Evolutionary conservation across 2,113 vertebrate genomes (phyloP), one percentile per base, ranked within the genome.

Genomic region (Hiodon alosoides): DNA sequence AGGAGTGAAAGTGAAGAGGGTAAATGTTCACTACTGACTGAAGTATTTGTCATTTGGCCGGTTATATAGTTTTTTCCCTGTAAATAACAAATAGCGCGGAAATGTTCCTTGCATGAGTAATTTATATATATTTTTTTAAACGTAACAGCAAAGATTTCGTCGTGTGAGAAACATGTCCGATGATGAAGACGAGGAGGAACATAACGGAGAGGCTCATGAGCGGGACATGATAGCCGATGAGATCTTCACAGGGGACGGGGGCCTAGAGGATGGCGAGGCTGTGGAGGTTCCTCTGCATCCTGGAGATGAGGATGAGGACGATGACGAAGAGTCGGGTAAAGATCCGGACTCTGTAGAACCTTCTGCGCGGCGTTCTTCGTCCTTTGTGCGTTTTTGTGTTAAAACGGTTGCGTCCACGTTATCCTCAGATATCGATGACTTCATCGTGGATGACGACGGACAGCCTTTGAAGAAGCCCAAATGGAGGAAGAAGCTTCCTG

Each of bases 1-100:
- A 88, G 97, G 97, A 0, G 97, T 99, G 70, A 98, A 98, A 97
- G 95, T 99, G 71, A 98, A 98, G 87, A 92, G 96, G 82, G 97
- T 97, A 88, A 92, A 92, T 77, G 16, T 65, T 71, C 53, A 6
- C 16, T 47, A 50, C 59, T 64, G 50, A 7, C 31, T 31, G 31
- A 31, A 31, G 31, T 31, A 31, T 31, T 31, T 31, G 31, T 31
- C 31, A 31, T 31, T 31, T 31, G 31, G 31, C 31, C 31, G 31
- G 31, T 31, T 31, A 31, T 31, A 31, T 31, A 0, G 31, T 31
- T 31, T 31, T 31, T 31, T 31, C 31, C 31, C 31, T 2, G 31
- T 31, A 31, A 31, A 31, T 31, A 31, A 31, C 31, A 31, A 1
- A 31, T 31, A 31, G 31, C 31, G 31, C 31, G 31, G 31, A 31